Conservation (phyloP, 2,113 vertebrate species). For the Hemibagrus wyckioides region DNA sequence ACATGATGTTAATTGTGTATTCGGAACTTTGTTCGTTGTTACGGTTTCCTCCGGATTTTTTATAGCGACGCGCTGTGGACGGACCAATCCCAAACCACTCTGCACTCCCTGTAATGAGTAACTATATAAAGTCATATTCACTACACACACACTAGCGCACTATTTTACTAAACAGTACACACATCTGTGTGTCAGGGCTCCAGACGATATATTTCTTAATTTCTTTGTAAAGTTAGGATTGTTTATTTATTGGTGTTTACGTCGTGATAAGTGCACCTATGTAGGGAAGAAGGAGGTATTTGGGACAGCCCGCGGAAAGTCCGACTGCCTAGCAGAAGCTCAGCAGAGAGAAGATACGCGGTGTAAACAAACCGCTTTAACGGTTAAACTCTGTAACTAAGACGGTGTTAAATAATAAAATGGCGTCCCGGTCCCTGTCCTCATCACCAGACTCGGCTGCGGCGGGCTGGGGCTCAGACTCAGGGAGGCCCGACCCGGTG, state of each 20-base stretch:
- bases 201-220: neutral
- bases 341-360: too few species aligned
- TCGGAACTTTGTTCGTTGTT: constrained; percentile 47
- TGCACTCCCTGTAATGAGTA: neutral
- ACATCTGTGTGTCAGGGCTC: too few species aligned
- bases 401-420: constrained; percentile 55
- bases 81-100: constrained; percentile 66
- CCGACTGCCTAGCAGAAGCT: neutral
- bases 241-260: neutral
- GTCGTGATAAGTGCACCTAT: neutral
- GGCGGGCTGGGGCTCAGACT: constrained; percentile 78
- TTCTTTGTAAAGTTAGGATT: neutral
- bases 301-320: neutral
- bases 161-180: too few species aligned
- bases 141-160: neutral
- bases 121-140: neutral
- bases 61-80: constrained; percentile 61
- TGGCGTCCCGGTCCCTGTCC: constrained; percentile 78
- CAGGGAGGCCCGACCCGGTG: constrained; percentile 75
- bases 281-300: neutral
- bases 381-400: neutral
- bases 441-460: constrained; percentile 79
- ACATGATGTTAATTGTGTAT: neutral
- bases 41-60: constrained; percentile 43
- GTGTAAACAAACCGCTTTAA: neutral